Evolutionary conservation across 2,113 vertebrate genomes (phyloP), one percentile per base, ranked within the genome.

Genomic region (Spea multiplicata): DNA sequence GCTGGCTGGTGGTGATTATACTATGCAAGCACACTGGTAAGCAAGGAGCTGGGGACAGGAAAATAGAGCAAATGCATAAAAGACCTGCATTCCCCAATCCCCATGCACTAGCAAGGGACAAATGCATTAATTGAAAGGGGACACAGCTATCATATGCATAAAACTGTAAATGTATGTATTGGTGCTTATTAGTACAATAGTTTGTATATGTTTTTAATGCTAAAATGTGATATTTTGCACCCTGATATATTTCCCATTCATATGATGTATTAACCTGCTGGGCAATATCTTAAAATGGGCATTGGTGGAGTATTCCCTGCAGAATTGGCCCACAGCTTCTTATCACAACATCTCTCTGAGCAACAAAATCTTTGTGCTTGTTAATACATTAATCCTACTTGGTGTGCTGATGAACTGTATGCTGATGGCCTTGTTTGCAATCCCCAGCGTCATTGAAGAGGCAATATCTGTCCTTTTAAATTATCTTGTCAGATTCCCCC

Each of bases 391-490:
- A 50, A 48, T 80, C 52, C 50, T 80, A 59, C 52, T 66, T 67
- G n/a, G 50, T 71, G 64, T 61, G 78, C 66, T 74, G 78, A 80
- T 80, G 71, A 80, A 68, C 52, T 67, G 46, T 59, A 67, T 52
- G 64, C 46, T 67, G 71, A 74, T 61, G 62, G 71, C 61, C 78
- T 65, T 80, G 64, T 74, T 61, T 74, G 10, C 71, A 49, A 50
- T 80, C 64, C 70, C 77, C 44, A 65, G 62, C 52, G 50, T 80
- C 78, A 68, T 57, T 80, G 71, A 80, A 74, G 53, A 80, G 78
- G 78, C 78, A 68, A 80, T 74, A 80, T 73, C 71, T 80, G 78
- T 80, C 78, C 78, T 80, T 74, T 80, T 80, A 80, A 80, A 74
- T 80, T 73, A 80, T 80, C 71, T 74, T 80, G 78, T 62, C 78